Evolutionary conservation across 2,888 invertebrate species (phyloP).

Genomic region (Cephonodes hylas): DNA sequence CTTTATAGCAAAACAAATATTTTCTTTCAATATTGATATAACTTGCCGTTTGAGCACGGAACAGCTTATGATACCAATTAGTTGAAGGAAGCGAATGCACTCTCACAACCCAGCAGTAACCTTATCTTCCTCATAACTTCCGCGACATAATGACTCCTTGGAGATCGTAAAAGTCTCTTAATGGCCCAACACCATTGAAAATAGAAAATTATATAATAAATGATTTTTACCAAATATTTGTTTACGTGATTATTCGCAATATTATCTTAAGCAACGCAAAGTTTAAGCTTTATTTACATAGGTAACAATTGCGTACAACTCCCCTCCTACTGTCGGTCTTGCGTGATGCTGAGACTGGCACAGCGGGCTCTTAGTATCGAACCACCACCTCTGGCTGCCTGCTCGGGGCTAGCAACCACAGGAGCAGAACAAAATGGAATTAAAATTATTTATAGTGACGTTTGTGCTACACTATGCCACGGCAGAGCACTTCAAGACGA

Average conservation of each 20-base stretch:
- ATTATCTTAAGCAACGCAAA: slow-evolving; percentile 54
- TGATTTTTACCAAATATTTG: slow-evolving; percentile 13
- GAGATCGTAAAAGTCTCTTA: background rate
- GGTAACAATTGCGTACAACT: slow-evolving; percentile 68
- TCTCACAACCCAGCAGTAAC: background rate
- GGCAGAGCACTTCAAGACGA: slow-evolving; percentile 68
- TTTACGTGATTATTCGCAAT: slow-evolving; percentile 42
- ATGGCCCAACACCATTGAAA: background rate
- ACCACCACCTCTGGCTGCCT: slow-evolving; percentile 56
- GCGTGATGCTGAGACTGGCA: slow-evolving; percentile 46
- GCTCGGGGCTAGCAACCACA: slow-evolving; percentile 55
- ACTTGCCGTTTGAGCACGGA: background rate
- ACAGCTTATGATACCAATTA: background rate
- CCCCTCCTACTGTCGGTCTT: slow-evolving; percentile 59
- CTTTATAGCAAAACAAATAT: background rate
- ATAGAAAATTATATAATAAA: background rate
- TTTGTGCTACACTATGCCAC: slow-evolving; percentile 58
- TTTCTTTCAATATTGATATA: background rate
- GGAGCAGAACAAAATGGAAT: slow-evolving; percentile 55
- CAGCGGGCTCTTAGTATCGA: slow-evolving; percentile 59
- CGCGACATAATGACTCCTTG: background rate
- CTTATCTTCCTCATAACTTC: background rate
- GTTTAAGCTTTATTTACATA: slow-evolving; percentile 73
- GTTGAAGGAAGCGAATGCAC: background rate
- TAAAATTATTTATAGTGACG: slow-evolving; percentile 66